Conservation (phyloP, 2,113 vertebrate genomes). For the Phocoena sinus region DNA sequence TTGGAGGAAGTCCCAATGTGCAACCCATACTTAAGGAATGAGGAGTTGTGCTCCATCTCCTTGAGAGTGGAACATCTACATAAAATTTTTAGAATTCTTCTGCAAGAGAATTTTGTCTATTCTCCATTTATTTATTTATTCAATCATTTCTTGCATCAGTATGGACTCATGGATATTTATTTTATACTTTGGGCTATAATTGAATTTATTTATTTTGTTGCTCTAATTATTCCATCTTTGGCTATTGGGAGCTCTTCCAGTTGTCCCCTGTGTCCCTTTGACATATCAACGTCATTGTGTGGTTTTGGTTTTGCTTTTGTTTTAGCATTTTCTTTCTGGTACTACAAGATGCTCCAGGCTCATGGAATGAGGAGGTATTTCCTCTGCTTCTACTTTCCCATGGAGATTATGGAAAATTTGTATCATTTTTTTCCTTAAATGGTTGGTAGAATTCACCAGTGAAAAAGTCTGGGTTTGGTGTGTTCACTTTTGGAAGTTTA, state of each 20-base stretch:
- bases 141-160: neutral
- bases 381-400: neutral
- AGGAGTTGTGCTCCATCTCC: neutral
- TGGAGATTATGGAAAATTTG: neutral
- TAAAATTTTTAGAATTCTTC: neutral
- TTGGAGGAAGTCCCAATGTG: neutral
- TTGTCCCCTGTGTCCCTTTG: neutral
- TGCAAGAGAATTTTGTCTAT: neutral
- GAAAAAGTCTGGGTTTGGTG: neutral
- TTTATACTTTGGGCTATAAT: neutral
- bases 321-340: neutral
- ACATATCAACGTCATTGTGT: neutral
- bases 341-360: neutral
- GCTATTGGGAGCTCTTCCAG: neutral
- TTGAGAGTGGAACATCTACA: neutral
- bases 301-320: neutral
- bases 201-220: neutral
- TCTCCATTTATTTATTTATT: neutral
- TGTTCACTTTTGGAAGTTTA: neutral
- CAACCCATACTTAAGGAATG: neutral
- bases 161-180: neutral
- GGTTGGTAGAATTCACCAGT: neutral
- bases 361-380: neutral
- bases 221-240: neutral
- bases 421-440: neutral